Conservation (phyloP, 2,888 invertebrate species). For the Cheilosia vernalis region DNA sequence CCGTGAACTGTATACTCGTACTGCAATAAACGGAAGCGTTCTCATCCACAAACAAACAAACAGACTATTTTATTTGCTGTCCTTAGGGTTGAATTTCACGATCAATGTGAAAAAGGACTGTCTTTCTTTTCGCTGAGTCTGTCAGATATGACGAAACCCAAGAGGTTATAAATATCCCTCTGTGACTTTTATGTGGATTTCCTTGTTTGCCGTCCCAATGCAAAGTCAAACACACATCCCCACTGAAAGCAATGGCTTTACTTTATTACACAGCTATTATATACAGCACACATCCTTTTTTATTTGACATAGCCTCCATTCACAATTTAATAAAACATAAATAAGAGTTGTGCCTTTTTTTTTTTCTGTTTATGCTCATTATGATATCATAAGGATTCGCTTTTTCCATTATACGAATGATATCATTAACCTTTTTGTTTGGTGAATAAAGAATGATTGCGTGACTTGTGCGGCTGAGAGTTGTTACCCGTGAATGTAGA, state of each 20-base stretch:
- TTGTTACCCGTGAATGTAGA: neutral
- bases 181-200: slow-evolving; percentile 22
- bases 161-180: neutral
- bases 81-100: no score
- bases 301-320: neutral
- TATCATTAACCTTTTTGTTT: slow-evolving; percentile 68
- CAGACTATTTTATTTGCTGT: neutral
- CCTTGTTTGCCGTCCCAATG: slow-evolving; percentile 17
- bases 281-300: slow-evolving; percentile 12
- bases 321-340: slow-evolving; percentile 27
- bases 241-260: slow-evolving; percentile 1
- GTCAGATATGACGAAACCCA: neutral
- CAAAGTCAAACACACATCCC: slow-evolving; percentile 5
- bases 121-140: neutral
- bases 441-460: slow-evolving; percentile 43
- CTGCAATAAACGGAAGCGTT: neutral
- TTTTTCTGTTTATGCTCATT: slow-evolving; percentile 20
- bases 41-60: neutral
- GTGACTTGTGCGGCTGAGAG: slow-evolving; percentile 16
- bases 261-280: slow-evolving; percentile 40
- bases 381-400: slow-evolving; percentile 70
- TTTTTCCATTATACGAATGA: slow-evolving; percentile 55
- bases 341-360: slow-evolving; percentile 8
- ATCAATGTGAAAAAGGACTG: neutral
- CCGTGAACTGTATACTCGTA: neutral